phyloP scores from a whole-genome alignment of 2,888 invertebrate genomes.

The Acanthosepion lycidas region DNA sequence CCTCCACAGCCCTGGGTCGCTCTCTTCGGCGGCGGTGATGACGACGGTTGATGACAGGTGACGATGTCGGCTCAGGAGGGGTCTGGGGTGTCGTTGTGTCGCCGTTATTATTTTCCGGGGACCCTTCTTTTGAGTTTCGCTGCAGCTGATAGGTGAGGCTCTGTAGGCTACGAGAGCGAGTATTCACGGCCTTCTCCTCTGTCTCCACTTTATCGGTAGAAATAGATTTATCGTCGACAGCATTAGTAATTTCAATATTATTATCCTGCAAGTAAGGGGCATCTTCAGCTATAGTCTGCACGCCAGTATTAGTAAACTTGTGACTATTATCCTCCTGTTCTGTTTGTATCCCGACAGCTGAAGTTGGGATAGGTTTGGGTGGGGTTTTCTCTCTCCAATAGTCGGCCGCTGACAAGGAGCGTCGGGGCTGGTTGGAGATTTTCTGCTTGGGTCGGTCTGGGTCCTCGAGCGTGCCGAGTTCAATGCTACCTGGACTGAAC shows the following conservation, averaged over 20 bases:
- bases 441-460: slow-evolving; percentile 62
- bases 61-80: slow-evolving; percentile 52
- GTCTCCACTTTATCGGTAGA: slow-evolving; percentile 65
- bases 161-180: slow-evolving; percentile 64
- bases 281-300: slow-evolving; percentile 50
- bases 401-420: slow-evolving; percentile 34
- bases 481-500: slow-evolving; percentile 70
- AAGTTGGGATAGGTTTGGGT: slow-evolving; percentile 53
- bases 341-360: slow-evolving; percentile 56
- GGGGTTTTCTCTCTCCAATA: slow-evolving; percentile 50
- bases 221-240: slow-evolving; percentile 58
- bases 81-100: slow-evolving; percentile 50
- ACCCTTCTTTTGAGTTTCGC: slow-evolving; percentile 52
- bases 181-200: slow-evolving; percentile 71
- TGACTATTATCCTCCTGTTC: slow-evolving; percentile 54
- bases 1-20: slow-evolving; percentile 62
- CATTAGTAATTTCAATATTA: slow-evolving; percentile 34
- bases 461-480: slow-evolving; percentile 72
- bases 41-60: slow-evolving; percentile 52
- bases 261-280: slow-evolving; percentile 43
- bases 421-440: slow-evolving; percentile 54
- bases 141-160: slow-evolving; percentile 55
- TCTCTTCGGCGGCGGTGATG: slow-evolving; percentile 63
- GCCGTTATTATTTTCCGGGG: slow-evolving; percentile 49
- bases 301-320: slow-evolving; percentile 48